A percentile compares a stretch with the other conserved stretches of the same genome.
These are phyloP conservation scores for Stenolophus ochropezus DNA, from an alignment of 2,888 invertebrate genomes.

Conservation along the genomic window DNA sequence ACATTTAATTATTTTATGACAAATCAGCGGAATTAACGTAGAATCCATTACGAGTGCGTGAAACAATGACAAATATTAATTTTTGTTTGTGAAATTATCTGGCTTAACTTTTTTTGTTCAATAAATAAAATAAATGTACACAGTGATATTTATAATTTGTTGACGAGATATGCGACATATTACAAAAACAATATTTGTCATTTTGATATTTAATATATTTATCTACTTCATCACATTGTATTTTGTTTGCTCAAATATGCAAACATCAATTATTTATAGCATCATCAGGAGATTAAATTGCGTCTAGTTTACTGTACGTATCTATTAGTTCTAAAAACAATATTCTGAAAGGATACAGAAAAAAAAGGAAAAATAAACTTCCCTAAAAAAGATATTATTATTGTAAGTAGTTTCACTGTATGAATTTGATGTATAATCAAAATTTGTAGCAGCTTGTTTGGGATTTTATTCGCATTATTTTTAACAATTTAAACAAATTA, in stretches of 20 bases:
- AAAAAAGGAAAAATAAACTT: no score
- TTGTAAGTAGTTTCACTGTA: no score
- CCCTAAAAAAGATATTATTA: no score
- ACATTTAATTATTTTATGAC: no score
- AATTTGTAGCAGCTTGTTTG: no score
- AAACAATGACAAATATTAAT: neutral
- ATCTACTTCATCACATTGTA: neutral
- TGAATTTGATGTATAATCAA: no score
- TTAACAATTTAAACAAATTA: no score
- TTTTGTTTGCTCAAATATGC: neutral
- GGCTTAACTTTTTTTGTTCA: neutral
- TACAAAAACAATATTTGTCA: neutral
- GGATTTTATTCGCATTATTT: no score
- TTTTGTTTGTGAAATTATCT: neutral
- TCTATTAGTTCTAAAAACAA: no score
- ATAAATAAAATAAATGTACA: neutral
- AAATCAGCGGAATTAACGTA: neutral
- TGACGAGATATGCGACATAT: neutral
- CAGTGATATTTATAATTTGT: neutral
- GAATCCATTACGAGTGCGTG: neutral
- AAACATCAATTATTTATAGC: neutral
- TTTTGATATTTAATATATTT: neutral
- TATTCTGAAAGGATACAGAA: no score
- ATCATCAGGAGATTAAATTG: neutral
- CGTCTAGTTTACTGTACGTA: no score